Conservation (phyloP, 2,113 vertebrate genomes). For the Perca flavescens region DNA sequence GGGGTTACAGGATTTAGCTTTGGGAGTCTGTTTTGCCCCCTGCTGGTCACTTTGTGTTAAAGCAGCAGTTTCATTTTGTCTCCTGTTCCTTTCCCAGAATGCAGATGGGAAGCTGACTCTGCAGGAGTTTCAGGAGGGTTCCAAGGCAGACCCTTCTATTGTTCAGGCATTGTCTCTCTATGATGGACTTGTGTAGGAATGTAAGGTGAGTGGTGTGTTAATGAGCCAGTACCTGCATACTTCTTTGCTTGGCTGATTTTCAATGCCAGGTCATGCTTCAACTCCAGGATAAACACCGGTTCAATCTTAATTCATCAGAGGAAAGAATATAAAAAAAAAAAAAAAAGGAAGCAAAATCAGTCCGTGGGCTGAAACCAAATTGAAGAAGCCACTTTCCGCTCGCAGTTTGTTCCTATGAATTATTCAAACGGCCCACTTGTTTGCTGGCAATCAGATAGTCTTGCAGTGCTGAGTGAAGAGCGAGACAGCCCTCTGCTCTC, state of each 20-base stretch:
- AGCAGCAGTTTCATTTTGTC: constrained; percentile 28
- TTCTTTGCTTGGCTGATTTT: constrained; percentile 15
- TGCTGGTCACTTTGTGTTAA: constrained; percentile 60
- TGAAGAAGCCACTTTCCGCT: constrained; percentile 64
- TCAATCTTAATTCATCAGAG: constrained; percentile 31
- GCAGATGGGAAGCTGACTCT: constrained; percentile 96
- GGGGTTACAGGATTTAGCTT: background rate
- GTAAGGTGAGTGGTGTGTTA: constrained; percentile 84
- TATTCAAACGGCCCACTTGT: constrained; percentile 77
- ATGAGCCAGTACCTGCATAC: constrained; percentile 36
- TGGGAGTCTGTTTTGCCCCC: constrained; percentile 67
- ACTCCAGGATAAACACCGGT: constrained; percentile 18
- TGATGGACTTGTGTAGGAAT: constrained; percentile 95
- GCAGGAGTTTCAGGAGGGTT: constrained; percentile 99
- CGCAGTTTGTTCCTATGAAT: constrained; percentile 78
- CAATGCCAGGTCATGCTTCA: constrained; percentile 23
- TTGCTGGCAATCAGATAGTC: constrained; percentile 79
- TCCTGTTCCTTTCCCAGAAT: constrained; percentile 85
- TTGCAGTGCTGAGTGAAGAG: constrained; percentile 67
- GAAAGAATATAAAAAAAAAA: constrained; percentile 10
- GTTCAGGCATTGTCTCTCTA: constrained; percentile 98
- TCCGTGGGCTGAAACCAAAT: constrained; percentile 47
- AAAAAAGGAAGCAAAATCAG: constrained; percentile 15
- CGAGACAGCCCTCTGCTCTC: constrained; percentile 52
- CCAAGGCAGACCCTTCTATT: constrained; percentile 97